Conservation (phyloP, 2,888 invertebrate species). For the Icerya purchasi region DNA sequence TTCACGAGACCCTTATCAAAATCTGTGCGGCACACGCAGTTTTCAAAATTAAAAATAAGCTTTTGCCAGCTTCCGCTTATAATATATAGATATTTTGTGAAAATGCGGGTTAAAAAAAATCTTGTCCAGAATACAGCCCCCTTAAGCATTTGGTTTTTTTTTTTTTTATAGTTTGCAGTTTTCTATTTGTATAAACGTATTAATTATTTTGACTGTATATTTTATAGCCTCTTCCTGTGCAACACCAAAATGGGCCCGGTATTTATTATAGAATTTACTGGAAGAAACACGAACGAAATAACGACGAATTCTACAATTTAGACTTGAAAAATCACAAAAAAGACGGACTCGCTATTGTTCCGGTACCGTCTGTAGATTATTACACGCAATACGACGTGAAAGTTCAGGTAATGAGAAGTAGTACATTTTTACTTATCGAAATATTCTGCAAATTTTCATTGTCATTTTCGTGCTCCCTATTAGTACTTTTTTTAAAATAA, state of each 20-base stretch:
- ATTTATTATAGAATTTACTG: conserved; percentile 80
- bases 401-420: conserved; percentile 56
- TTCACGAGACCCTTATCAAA: too few relatives aligned
- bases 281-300: conserved; percentile 45
- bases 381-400: conserved; percentile 68
- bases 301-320: conserved; percentile 48
- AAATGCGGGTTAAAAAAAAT: not conserved
- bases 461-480: not conserved
- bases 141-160: not conserved
- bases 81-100: not conserved
- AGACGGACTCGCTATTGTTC: conserved; percentile 53
- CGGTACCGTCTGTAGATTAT: conserved; percentile 47
- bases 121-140: too few relatives aligned
- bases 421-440: too few relatives aligned
- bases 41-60: too few relatives aligned
- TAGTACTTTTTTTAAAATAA: not conserved
- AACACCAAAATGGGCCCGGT: conserved; percentile 72
- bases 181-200: not conserved
- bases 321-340: conserved; percentile 51
- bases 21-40: too few relatives aligned
- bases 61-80: too few relatives aligned
- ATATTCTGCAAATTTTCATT: not conserved
- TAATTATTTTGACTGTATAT: conserved; percentile 9
- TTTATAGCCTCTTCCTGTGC: conserved; percentile 38
- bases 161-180: not conserved